Base-by-base conservation (phyloP, 2,797 vertebrate species). In the Sciurus carolinensis region DNA sequence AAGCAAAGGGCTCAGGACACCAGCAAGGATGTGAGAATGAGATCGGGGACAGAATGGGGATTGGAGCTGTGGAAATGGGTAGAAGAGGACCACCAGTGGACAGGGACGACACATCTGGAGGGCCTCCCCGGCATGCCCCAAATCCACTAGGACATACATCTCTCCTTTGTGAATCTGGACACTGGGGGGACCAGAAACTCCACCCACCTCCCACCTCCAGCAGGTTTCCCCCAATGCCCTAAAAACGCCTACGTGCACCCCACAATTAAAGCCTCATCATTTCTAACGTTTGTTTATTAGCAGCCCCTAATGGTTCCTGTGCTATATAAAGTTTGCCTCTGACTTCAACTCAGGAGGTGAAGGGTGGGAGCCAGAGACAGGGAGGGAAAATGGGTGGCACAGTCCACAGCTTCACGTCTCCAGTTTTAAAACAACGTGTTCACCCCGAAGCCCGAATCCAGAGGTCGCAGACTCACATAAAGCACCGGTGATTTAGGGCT, bases 401-500 rank as follows among this genome's bases (percentile, higher is more conserved):
- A 14, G 11, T 94, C 92, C 79, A 85, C 92, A 98, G 97, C 62
- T 95, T 88, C 98, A 97, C 90, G 97, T 96, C 69, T 84, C 93
- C 86, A 95, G 94, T 98, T 96, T 97, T 98, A 98, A 99, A 98
- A 98, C 97, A 98, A 98, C 92, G 97, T 73, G 71, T 97, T 97
- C 97, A 96, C 62, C 94, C 98, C 95, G 94, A 97, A 97, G 97
- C 94, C 93, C 97, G 96, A 98, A 97, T 97, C 95, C 88, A 97
- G 98, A 98, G 97, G 91, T 96, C 98, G 87, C 97, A 98, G 98
- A 98, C 97, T 98, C 96, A 73, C 97, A 97, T 86, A 97, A 98
- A 98, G 98, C 97, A 91, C 97, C 96, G 22, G 97, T 98, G 98
- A 98, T 98, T 98, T 98, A 98, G 97, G 98, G 97, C 97, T 97